phyloP scores from a whole-genome alignment of 2,113 vertebrate species.

The Hyperopisus bebe region DNA sequence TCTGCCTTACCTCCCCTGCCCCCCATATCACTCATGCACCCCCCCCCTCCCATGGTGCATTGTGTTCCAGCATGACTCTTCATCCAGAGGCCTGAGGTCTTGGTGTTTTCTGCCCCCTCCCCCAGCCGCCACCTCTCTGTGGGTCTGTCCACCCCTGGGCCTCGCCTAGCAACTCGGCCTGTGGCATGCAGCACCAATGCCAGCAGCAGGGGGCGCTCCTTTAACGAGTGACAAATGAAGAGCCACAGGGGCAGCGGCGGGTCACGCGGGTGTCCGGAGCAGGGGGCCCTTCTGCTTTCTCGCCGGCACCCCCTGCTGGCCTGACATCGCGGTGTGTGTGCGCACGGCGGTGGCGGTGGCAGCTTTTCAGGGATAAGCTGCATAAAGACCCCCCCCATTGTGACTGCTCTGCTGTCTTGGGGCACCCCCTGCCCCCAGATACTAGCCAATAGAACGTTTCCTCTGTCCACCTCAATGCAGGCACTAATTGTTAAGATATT shows the following conservation, averaged over 20 bases:
- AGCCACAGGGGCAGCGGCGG: constrained; percentile 30
- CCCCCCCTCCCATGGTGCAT: background rate
- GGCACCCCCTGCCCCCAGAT: constrained; percentile 45
- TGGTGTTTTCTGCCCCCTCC: background rate
- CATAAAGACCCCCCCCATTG: constrained; percentile 53
- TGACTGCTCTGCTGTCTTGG: constrained; percentile 60
- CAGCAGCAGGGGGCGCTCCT: constrained; percentile 31
- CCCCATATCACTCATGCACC: background rate
- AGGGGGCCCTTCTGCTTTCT: constrained; percentile 44
- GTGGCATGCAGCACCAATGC: background rate
- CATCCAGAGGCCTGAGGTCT: background rate
- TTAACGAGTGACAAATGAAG: constrained; percentile 45
- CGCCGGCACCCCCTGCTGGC: constrained; percentile 44
- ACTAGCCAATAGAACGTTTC: constrained; percentile 50
- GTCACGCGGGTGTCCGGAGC: constrained; percentile 26
- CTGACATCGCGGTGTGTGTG: constrained; percentile 57
- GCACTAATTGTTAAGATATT: background rate
- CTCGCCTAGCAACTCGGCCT: constrained; percentile 1
- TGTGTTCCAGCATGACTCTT: constrained; percentile 9
- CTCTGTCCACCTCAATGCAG: constrained; percentile 46
- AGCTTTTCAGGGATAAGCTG: constrained; percentile 38
- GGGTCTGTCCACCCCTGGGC: background rate
- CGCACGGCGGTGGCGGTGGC: constrained; percentile 45
- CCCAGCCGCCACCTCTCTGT: background rate
- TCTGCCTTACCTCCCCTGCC: background rate